A percentile compares a stretch with the other conserved stretches of the same genome.
Conservation (phyloP, 2,888 invertebrate species). For the Oasisia sp. region DNA sequence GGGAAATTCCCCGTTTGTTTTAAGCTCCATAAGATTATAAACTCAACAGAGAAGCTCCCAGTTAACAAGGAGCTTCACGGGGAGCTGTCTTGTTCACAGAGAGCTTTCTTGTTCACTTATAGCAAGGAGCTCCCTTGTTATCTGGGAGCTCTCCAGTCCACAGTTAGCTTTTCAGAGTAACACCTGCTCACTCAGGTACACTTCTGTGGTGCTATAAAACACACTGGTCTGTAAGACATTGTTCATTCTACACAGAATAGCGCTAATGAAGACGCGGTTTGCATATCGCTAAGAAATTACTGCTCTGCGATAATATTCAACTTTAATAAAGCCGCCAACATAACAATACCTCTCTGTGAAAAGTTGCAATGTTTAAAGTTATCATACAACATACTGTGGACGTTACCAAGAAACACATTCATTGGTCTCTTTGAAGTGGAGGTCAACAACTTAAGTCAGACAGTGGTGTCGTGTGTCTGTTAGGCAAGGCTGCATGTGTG, state of each 20-base stretch:
- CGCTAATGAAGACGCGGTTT: neutral
- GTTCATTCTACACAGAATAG: neutral
- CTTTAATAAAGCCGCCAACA: neutral
- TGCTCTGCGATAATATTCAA: neutral
- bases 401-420: neutral
- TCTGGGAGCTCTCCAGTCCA: neutral
- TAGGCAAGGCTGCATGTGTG: neutral
- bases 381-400: neutral
- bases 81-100: neutral
- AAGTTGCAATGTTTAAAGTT: neutral
- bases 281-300: neutral
- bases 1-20: neutral
- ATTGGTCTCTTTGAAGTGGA: neutral
- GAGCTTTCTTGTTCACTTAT: neutral
- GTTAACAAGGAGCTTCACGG: too few species aligned
- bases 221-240: neutral
- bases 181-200: neutral
- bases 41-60: too few species aligned
- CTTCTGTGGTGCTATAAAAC: neutral
- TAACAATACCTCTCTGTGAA: neutral
- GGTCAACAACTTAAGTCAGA: slow-evolving; percentile 1
- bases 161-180: neutral
- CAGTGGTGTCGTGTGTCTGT: neutral
- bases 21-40: too few species aligned
- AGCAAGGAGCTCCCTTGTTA: neutral